Evolutionary conservation across 2,888 invertebrate species (phyloP), one percentile per base, ranked within the genome.

Genomic region (Heliothis peltigera): DNA sequence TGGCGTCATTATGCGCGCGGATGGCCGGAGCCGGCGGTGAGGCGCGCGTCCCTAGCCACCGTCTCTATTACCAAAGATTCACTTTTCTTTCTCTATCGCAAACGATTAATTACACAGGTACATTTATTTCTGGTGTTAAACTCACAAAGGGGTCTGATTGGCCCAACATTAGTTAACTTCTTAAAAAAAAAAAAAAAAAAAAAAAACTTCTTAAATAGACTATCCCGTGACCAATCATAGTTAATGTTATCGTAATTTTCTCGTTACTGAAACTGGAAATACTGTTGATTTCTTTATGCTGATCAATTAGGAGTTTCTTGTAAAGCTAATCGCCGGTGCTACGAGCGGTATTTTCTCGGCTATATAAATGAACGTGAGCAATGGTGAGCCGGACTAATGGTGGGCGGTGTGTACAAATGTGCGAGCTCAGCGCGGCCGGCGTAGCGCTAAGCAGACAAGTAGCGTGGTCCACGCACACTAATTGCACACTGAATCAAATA

Each of bases 1-100:
- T 89, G 89, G 85, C 84, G 84, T 89, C 89, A 89, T 89, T 90
- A 91, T 85, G 80, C 76, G 77, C 79, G 84, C 82, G 83, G 87
- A 86, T 82, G 79, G 84, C 79, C 83, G 79, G 77, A 28, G 51
- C n/a, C 32, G 32, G 62, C 75, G 61, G 57, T 71, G 72, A 78
- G 75, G 70, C 70, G 64, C 53, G 49, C 43, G 54, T 59, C 55
- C 55, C 53, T 59, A 65, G 67, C 64, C 68, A 64, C 74, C 66
- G 68, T 72, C 71, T 67, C 59, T 57, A 64, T 53, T 70, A 62
- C 64, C 75, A 69, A 70, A 68, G 73, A 74, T 73, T 76, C 65
- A 58, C 78, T 77, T 72, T 76, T 78, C 70, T 77, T 81, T 75
- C 77, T 75, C 75, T 82, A 84, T 81, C 76, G 68, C 75, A 64